Percentiles rank a stretch among this genome's conserved stretches.
Evolutionary conservation across 1,140 invertebrate genomes (phyloP).

Genomic region (Nasonia vitripennis): DNA sequence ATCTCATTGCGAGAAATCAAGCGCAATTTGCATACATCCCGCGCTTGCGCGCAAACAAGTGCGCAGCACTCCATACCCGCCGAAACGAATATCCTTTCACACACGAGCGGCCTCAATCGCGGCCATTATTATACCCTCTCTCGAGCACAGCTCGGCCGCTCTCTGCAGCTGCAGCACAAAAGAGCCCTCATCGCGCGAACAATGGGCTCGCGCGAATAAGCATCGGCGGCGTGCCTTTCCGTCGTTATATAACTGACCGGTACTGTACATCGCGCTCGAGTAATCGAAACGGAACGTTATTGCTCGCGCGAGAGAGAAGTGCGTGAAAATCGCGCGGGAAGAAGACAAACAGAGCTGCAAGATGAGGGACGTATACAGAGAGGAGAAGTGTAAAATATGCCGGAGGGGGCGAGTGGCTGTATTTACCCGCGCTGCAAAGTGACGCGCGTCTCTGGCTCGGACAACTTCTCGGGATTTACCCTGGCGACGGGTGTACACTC

Average conservation of each 20-base stretch:
- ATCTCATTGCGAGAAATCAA: background rate
- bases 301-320: background rate
- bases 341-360: background rate
- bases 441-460: background rate
- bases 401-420: background rate
- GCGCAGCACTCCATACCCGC: too few relatives aligned
- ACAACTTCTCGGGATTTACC: slow-evolving; percentile 8
- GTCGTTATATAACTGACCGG: too few relatives aligned
- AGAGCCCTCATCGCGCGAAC: background rate
- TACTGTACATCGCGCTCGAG: background rate
- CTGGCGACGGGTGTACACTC: background rate
- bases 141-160: background rate
- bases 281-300: background rate
- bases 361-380: too few relatives aligned
- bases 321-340: background rate
- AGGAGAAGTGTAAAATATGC: background rate
- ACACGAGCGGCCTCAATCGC: background rate
- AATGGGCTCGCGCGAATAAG: background rate
- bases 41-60: too few relatives aligned
- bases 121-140: background rate
- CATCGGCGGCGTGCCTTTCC: background rate
- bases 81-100: background rate
- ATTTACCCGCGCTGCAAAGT: background rate
- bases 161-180: background rate
- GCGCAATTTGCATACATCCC: background rate